A percentile compares a stretch with the other conserved stretches of the same genome.
These are phyloP conservation scores for Euphonia xanthogaster DNA, from an alignment of 2,797 vertebrate species.

Conservation along the genomic window DNA sequence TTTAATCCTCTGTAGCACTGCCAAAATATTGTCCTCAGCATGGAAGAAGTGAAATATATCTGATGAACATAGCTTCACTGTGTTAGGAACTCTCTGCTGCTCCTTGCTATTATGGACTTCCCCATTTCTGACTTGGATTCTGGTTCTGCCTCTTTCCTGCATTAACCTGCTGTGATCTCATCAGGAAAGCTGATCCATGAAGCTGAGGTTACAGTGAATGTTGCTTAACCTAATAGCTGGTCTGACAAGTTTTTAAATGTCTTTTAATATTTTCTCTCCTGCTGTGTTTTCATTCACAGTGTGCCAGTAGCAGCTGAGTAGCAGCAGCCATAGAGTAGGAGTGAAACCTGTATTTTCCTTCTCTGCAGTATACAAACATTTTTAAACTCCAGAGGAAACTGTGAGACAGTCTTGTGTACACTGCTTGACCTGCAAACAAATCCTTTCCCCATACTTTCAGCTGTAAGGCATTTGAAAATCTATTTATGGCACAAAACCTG, in stretches of 20 bases:
- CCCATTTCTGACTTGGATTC: not conserved
- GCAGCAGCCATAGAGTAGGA: not conserved
- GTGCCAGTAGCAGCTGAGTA: not conserved
- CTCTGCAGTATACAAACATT: not conserved
- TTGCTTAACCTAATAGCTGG: slow-evolving; percentile 11
- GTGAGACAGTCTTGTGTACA: not conserved
- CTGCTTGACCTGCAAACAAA: not conserved
- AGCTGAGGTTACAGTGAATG: not conserved
- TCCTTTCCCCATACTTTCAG: not conserved
- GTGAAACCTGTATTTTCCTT: not conserved
- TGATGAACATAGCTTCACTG: not conserved
- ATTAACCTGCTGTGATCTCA: slow-evolving; percentile 24
- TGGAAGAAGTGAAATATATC: slow-evolving; percentile 1
- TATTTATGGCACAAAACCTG: not conserved
- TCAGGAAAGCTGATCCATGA: slow-evolving; percentile 28
- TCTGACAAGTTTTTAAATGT: slow-evolving; percentile 30
- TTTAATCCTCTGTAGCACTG: not conserved
- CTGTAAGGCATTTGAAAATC: not conserved
- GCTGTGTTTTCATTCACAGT: not conserved
- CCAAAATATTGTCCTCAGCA: slow-evolving; percentile 21
- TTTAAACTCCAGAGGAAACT: not conserved
- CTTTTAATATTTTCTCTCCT: slow-evolving; percentile 15
- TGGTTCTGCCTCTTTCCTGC: not conserved
- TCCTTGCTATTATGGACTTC: not conserved
- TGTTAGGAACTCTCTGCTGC: not conserved